phyloP scores from a whole-genome alignment of 1,140 invertebrate species.

The Dufourea novaeangliae region DNA sequence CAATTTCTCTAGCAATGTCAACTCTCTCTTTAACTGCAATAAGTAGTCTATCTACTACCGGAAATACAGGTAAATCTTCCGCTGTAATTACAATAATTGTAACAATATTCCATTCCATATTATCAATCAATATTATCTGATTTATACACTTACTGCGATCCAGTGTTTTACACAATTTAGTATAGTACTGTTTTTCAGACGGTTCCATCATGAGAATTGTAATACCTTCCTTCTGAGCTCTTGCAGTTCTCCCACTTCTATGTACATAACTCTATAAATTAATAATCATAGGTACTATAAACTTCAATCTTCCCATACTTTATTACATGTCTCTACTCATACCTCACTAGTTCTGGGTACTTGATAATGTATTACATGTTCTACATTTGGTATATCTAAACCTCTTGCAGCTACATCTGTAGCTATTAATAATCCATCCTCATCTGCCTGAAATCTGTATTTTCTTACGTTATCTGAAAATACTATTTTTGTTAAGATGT shows the following conservation, averaged over 20 bases:
- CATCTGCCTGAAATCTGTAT: conserved; percentile 88
- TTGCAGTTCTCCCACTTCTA: conserved; percentile 96
- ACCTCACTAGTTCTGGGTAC: conserved; percentile 96
- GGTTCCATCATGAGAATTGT: conserved; percentile 96
- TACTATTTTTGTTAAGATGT: conserved; percentile 14
- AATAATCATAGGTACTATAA: conserved; percentile 32
- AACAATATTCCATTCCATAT: neutral
- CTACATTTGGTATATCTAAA: conserved; percentile 95
- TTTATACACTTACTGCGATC: conserved; percentile 86
- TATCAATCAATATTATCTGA: conserved; percentile 26
- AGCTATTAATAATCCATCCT: conserved; percentile 92
- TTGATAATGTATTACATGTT: conserved; percentile 99
- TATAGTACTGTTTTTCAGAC: conserved; percentile 90
- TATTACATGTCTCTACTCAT: conserved; percentile 37
- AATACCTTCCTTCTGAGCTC: conserved; percentile 93
- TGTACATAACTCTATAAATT: conserved; percentile 94
- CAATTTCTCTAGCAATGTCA: conserved; percentile 89
- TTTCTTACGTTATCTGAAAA: conserved; percentile 11
- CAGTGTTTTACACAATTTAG: conserved; percentile 91
- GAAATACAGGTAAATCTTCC: conserved; percentile 91
- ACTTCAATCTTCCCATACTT: neutral
- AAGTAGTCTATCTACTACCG: conserved; percentile 87
- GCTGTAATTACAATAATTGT: conserved; percentile 80
- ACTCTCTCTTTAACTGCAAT: conserved; percentile 87
- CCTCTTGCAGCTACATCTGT: conserved; percentile 99